Conservation (phyloP, 1,140 invertebrate species). For the Platorchestia sp. region DNA sequence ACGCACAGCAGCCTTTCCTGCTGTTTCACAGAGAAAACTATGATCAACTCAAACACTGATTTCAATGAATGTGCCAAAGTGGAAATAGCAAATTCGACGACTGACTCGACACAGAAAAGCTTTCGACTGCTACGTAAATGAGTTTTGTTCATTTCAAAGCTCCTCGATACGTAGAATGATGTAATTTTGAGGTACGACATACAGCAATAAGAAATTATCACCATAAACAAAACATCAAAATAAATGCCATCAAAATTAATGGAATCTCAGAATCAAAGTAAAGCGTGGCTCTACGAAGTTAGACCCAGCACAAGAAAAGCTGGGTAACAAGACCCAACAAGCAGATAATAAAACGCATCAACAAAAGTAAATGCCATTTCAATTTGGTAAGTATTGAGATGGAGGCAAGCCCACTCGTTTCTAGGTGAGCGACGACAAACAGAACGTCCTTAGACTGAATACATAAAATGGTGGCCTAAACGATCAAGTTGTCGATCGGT, state of each 20-base stretch:
- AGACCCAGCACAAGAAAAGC: background rate
- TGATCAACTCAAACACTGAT: background rate
- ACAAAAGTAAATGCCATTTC: constrained; percentile 7
- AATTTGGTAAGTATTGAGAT: background rate
- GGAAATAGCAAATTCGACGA: background rate
- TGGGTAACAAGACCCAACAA: background rate
- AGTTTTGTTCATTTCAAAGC: background rate
- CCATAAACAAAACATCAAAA: background rate
- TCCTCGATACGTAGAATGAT: background rate
- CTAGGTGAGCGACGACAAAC: background rate
- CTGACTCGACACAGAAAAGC: background rate
- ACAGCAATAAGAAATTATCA: background rate
- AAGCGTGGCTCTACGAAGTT: background rate
- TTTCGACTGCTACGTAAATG: no score
- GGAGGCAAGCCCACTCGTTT: background rate
- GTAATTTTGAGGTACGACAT: background rate
- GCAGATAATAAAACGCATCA: background rate
- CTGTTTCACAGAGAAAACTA: background rate
- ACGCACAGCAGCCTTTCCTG: no score
- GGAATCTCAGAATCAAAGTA: background rate
- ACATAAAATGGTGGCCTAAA: background rate
- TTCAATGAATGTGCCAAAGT: background rate
- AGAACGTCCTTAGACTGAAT: background rate
- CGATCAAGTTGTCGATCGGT: background rate
- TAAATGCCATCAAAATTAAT: background rate